Conservation (phyloP, 2,888 invertebrate species). For the Saturnia pavonia region DNA sequence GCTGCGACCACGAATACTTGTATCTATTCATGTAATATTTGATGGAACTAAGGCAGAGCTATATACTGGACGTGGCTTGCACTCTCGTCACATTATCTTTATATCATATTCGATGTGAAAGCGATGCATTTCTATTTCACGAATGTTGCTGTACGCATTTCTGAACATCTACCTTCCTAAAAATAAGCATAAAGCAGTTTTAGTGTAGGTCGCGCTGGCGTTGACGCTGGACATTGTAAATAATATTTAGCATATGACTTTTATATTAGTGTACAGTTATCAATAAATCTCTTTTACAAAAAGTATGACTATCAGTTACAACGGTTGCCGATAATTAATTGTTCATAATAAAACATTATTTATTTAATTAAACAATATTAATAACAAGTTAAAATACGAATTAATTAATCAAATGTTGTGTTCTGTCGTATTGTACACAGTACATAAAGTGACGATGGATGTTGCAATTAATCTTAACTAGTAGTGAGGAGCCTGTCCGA, state of each 20-base stretch:
- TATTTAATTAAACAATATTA: background rate
- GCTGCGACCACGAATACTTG: background rate
- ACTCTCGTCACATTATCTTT: too few relatives aligned
- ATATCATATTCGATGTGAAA: background rate
- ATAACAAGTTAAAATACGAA: background rate
- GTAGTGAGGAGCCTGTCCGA: background rate
- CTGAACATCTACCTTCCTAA: background rate
- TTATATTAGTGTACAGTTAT: background rate
- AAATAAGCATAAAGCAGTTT: background rate
- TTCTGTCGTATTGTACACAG: background rate
- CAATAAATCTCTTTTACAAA: too few relatives aligned
- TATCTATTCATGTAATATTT: background rate
- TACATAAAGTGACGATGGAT: background rate
- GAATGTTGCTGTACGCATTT: too few relatives aligned
- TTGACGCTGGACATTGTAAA: background rate
- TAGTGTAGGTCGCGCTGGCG: background rate
- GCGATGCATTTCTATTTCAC: too few relatives aligned
- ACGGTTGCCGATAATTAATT: too few relatives aligned
- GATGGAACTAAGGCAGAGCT: background rate
- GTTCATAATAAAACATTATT: background rate
- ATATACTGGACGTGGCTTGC: background rate
- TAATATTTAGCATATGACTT: background rate
- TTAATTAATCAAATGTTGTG: background rate
- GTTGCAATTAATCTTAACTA: background rate
- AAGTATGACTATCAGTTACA: too few relatives aligned